Percentiles rank a stretch among this genome's conserved stretches.
Conservation (phyloP, 2,888 invertebrate species). For the Athrips mouffetella region DNA sequence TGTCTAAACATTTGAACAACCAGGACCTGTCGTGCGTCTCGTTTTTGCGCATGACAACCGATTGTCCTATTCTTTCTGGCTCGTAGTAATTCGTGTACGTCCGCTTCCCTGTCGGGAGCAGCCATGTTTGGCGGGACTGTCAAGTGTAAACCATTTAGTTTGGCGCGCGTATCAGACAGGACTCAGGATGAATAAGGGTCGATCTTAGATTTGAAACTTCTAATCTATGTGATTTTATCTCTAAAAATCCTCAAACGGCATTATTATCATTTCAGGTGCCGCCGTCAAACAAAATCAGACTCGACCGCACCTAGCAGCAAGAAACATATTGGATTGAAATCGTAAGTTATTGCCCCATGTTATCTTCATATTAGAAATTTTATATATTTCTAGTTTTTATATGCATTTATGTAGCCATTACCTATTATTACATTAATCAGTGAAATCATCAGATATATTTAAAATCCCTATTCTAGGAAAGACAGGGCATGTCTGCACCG, state of each 20-base stretch:
- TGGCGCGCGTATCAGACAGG: conserved; percentile 63
- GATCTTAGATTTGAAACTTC: conserved; percentile 50
- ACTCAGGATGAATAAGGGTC: conserved; percentile 57
- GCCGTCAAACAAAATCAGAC: no score
- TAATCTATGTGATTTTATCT: conserved; percentile 29
- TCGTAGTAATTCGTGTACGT: conserved; percentile 74
- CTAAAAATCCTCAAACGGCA: conserved; percentile 29
- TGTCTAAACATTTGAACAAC: conserved; percentile 59
- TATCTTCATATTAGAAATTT: no score
- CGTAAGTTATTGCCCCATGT: no score
- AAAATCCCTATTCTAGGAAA: no score
- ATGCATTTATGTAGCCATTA: no score
- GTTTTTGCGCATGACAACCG: conserved; percentile 58
- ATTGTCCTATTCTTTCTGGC: conserved; percentile 67
- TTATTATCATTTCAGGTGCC: conserved; percentile 16
- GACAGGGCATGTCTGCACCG: no score
- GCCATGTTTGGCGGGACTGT: conserved; percentile 78
- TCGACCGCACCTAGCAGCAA: no score
- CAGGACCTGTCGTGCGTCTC: conserved; percentile 68
- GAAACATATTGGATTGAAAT: no score
- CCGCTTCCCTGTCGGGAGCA: conserved; percentile 73
- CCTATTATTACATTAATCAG: no score
- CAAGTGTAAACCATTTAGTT: conserved; percentile 73
- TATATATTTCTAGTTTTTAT: no score
- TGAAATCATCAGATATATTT: no score